Evolutionary conservation across 2,888 invertebrate genomes (phyloP).

Genomic region (Galeopsomyia nigrocyanea): DNA sequence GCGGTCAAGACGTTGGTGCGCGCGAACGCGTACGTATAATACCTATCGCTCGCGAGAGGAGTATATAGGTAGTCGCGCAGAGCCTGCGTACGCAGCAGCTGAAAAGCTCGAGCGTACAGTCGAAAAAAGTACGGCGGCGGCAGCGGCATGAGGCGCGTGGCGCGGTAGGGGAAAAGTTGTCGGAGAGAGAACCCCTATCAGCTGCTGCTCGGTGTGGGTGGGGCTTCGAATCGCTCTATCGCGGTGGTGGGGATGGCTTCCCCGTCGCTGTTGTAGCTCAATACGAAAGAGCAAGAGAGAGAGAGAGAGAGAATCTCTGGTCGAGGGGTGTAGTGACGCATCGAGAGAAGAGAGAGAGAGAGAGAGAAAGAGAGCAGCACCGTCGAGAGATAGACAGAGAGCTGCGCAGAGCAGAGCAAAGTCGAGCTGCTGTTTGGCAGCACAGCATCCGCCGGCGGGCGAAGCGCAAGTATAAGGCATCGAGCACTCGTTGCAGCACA

Average conservation of each 20-base stretch:
- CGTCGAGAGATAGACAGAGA: too few relatives aligned
- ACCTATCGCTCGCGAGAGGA: too few relatives aligned
- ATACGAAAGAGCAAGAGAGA: neutral
- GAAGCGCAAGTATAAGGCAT: slow-evolving; percentile 50
- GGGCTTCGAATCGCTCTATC: neutral
- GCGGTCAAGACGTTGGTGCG: neutral
- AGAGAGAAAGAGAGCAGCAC: slow-evolving; percentile 33
- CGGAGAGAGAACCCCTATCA: neutral
- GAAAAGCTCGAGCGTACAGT: too few relatives aligned
- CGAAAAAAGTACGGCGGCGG: too few relatives aligned
- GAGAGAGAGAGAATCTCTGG: slow-evolving; percentile 12
- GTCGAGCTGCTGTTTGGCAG: slow-evolving; percentile 64
- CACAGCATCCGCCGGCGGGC: slow-evolving; percentile 54
- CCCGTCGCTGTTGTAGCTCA: neutral
- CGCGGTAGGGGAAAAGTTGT: too few relatives aligned
- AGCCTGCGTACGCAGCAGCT: too few relatives aligned
- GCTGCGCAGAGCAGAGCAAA: slow-evolving; percentile 59
- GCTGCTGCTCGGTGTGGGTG: slow-evolving; percentile 15
- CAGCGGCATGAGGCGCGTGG: too few relatives aligned
- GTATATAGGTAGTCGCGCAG: too few relatives aligned
- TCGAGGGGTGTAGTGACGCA: slow-evolving; percentile 27
- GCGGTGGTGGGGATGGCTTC: neutral
- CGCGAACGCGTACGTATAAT: neutral
- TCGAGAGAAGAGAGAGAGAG: slow-evolving; percentile 8
- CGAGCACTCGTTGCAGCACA: slow-evolving; percentile 48